These are phyloP conservation scores for Danio kyathit DNA, from an alignment of 2,797 vertebrate species.

Conservation along the genomic window DNA sequence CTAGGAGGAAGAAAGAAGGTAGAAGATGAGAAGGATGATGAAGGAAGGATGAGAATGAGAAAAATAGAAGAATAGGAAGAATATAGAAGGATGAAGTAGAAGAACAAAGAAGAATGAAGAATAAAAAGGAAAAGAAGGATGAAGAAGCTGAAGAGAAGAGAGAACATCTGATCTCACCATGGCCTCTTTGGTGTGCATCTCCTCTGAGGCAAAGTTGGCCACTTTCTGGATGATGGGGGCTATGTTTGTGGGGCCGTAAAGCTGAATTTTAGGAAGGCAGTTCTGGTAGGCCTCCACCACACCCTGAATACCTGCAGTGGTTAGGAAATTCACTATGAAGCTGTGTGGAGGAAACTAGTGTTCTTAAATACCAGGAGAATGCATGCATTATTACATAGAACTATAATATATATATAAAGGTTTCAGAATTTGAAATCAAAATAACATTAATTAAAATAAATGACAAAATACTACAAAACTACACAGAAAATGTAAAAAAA, in stretches of 20 bases:
- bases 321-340: neutral
- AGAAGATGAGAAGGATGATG: no score
- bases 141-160: neutral
- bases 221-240: constrained; percentile 93
- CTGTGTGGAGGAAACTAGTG: no score
- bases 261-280: constrained; percentile 89
- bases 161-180: constrained; percentile 75
- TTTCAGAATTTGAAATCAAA: no score
- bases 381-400: no score
- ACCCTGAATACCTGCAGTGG: constrained; percentile 85
- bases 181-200: constrained; percentile 88
- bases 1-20: no score
- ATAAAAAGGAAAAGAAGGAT: no score
- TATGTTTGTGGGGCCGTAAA: constrained; percentile 90
- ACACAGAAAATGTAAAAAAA: neutral
- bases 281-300: constrained; percentile 92
- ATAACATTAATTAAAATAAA: neutral
- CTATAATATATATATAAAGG: no score
- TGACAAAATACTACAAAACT: no score
- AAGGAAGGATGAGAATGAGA: no score
- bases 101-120: no score
- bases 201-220: constrained; percentile 87
- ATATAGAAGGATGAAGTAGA: neutral
- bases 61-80: no score
- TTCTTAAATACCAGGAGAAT: no score